These are phyloP conservation scores for Lagria hirta DNA, from an alignment of 2,888 invertebrate genomes.

Conservation along the genomic window DNA sequence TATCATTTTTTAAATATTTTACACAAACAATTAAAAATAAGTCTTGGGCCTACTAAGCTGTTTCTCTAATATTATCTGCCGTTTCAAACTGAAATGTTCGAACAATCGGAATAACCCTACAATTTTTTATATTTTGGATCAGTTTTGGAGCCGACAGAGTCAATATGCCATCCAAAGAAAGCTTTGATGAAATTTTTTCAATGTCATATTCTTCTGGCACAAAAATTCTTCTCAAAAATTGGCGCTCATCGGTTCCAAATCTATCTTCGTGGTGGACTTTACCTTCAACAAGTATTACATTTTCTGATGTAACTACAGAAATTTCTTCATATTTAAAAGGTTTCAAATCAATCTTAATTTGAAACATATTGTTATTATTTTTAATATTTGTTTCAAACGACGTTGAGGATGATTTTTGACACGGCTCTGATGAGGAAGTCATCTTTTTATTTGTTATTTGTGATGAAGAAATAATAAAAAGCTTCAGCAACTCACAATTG, in stretches of 20 bases:
- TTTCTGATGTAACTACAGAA: conserved; percentile 1
- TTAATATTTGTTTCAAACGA: too few species aligned
- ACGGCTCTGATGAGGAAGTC: too few species aligned
- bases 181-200: background rate
- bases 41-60: background rate
- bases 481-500: too few species aligned
- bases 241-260: background rate
- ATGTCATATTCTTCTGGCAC: background rate
- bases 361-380: too few species aligned
- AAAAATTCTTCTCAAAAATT: conserved; percentile 1
- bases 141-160: background rate
- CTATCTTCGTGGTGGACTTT: conserved; percentile 4
- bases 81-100: too few species aligned
- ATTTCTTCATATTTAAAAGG: conserved; percentile 2
- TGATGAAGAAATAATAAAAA: too few species aligned
- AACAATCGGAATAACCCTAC: background rate
- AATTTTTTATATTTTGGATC: background rate
- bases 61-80: background rate
- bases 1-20: too few species aligned
- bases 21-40: too few species aligned
- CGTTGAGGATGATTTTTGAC: too few species aligned
- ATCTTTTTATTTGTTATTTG: too few species aligned
- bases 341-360: too few species aligned
- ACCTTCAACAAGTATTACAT: background rate
- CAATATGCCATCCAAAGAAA: conserved; percentile 3